Evolutionary conservation across 2,797 vertebrate genomes (phyloP).

Genomic region (Gymnoscopelus braueri): DNA sequence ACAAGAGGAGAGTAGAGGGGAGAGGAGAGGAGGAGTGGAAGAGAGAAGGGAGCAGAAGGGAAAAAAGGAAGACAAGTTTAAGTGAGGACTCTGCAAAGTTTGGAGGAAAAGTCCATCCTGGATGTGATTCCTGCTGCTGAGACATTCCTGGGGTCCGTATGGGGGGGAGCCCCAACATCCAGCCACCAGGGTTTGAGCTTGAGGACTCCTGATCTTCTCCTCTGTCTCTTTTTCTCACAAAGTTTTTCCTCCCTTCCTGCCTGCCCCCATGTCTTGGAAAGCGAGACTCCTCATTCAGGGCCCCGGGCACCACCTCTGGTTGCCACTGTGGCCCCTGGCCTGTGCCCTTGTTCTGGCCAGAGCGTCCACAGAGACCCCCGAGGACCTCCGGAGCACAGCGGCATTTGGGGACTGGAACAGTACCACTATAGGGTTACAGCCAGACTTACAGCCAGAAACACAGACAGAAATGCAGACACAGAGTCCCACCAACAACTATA

Average conservation of each 20-base stretch:
- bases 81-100: neutral
- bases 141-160: too few species aligned
- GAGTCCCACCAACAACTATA: constrained; percentile 65
- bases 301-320: constrained; percentile 29
- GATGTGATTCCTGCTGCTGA: too few species aligned
- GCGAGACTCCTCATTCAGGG: constrained; percentile 1
- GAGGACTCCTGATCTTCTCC: neutral
- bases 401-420: constrained; percentile 37
- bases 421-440: constrained; percentile 48
- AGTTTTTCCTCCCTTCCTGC: constrained; percentile 3
- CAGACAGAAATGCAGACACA: constrained; percentile 41
- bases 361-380: constrained; percentile 39
- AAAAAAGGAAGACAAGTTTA: neutral
- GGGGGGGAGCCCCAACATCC: neutral
- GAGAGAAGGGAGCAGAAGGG: neutral
- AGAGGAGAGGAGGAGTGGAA: constrained; percentile 11
- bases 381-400: constrained; percentile 15
- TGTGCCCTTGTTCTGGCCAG: constrained; percentile 33
- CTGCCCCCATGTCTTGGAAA: constrained; percentile 46
- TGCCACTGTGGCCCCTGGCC: constrained; percentile 52
- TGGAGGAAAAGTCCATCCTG: too few species aligned
- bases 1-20: constrained; percentile 10
- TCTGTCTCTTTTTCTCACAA: constrained; percentile 7
- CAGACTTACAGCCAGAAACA: constrained; percentile 67
- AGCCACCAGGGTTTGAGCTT: constrained; percentile 48